Percentiles rank a stretch among this genome's conserved stretches.
These are phyloP conservation scores for Palaemon carinicauda DNA, from an alignment of 1,140 invertebrate species.

Conservation along the genomic window DNA sequence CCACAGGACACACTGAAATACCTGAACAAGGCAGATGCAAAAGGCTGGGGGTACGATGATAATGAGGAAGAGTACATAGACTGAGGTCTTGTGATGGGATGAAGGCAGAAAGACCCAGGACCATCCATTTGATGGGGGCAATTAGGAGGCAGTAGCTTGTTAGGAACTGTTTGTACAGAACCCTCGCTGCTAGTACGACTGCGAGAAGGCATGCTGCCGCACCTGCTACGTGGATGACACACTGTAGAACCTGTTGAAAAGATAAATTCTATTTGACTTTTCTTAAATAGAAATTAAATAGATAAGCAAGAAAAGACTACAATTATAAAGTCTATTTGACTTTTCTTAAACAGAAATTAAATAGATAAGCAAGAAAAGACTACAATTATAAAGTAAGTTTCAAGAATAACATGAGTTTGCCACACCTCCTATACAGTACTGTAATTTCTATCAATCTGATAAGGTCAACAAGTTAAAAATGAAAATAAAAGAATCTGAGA, in stretches of 20 bases:
- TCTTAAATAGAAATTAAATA: background rate
- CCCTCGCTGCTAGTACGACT: constrained; percentile 45
- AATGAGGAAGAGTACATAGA: constrained; percentile 50
- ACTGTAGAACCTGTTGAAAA: background rate
- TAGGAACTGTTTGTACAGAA: constrained; percentile 28
- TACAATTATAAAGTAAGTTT: background rate
- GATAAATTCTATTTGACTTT: background rate
- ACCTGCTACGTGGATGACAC: constrained; percentile 3
- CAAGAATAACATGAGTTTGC: no score
- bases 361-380: background rate
- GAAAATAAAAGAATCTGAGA: background rate
- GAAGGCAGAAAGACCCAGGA: constrained; percentile 10
- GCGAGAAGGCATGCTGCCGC: constrained; percentile 47
- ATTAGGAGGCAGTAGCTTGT: constrained; percentile 8
- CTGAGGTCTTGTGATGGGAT: constrained; percentile 39
- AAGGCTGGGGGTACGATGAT: constrained; percentile 43
- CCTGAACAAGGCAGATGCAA: constrained; percentile 48
- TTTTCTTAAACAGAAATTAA: background rate
- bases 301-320: background rate
- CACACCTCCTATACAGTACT: background rate
- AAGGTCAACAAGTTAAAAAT: no score
- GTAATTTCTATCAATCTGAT: background rate
- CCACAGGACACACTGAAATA: constrained; percentile 36
- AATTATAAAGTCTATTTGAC: background rate
- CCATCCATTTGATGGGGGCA: constrained; percentile 43